Evolutionary conservation across 2,797 vertebrate genomes (phyloP).

Genomic region (Gallirallus australis): DNA sequence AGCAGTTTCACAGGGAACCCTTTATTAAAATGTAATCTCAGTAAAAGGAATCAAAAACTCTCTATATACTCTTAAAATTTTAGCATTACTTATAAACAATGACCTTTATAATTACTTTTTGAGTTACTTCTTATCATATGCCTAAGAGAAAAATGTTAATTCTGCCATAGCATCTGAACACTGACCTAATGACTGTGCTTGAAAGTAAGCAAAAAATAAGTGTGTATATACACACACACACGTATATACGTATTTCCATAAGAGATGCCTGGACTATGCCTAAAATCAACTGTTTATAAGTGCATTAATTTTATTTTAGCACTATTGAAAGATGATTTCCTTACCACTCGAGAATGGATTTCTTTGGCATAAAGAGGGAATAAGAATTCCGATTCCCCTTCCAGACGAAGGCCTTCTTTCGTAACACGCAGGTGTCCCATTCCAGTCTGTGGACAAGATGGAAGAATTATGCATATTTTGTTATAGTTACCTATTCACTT

Average conservation of each 20-base stretch:
- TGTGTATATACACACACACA: not conserved
- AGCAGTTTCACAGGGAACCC: not conserved
- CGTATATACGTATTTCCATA: not conserved
- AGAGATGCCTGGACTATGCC: not conserved
- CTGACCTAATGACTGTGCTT: not conserved
- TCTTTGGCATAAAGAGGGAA: constrained; percentile 92
- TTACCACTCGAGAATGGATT: constrained; percentile 94
- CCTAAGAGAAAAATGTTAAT: not conserved
- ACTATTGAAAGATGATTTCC: not conserved
- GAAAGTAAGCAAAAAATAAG: not conserved
- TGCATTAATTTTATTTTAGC: not conserved
- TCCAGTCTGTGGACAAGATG: constrained; percentile 83
- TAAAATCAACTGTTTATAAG: not conserved
- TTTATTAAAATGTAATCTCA: not conserved
- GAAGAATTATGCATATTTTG: not conserved
- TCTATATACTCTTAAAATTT: not conserved
- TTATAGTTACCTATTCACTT: not conserved
- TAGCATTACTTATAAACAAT: not conserved
- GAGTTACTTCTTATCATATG: not conserved
- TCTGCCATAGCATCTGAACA: not conserved
- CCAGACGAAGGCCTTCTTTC: constrained; percentile 88
- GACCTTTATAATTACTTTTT: not conserved
- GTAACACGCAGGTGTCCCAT: constrained; percentile 92
- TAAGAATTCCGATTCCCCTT: constrained; percentile 95
- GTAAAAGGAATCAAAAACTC: not conserved